Conservation (phyloP, 2,113 vertebrate genomes). For the Struthio camelus region DNA sequence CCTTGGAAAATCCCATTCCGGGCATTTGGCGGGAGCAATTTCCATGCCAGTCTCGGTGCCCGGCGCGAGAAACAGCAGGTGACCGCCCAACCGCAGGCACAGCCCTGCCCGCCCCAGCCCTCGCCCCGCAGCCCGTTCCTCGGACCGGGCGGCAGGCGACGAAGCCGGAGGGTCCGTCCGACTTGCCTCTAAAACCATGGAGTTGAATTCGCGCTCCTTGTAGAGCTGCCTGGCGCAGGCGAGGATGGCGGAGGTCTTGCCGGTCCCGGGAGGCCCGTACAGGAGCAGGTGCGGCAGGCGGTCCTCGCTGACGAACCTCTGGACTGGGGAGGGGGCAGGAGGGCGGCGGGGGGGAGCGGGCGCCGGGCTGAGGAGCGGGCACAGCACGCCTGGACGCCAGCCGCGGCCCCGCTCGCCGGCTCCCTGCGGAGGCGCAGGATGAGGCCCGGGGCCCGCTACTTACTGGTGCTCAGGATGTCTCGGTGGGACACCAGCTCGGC, state of each 20-base stretch:
- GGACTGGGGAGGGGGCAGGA: conserved; percentile 75
- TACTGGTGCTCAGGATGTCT: conserved; percentile 93
- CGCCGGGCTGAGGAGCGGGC: too few relatives aligned
- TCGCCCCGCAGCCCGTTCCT: too few relatives aligned
- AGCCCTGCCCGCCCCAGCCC: too few relatives aligned
- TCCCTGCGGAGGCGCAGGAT: too few relatives aligned
- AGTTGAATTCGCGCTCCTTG: conserved; percentile 89
- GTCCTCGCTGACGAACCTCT: conserved; percentile 93
- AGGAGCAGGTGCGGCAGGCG: conserved; percentile 91
- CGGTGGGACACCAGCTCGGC: conserved; percentile 93
- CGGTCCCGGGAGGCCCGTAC: conserved; percentile 96
- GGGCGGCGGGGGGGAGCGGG: neutral
- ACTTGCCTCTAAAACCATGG: conserved; percentile 95
- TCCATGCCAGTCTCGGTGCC: too few relatives aligned
- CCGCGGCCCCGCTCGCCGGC: too few relatives aligned
- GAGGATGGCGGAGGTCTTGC: conserved; percentile 96
- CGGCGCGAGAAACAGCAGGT: too few relatives aligned
- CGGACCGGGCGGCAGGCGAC: too few relatives aligned
- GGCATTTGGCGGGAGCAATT: too few relatives aligned
- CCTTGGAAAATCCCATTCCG: too few relatives aligned
- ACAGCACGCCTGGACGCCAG: too few relatives aligned
- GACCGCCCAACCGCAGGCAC: too few relatives aligned
- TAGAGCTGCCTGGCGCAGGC: conserved; percentile 93
- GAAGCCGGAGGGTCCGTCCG: neutral
- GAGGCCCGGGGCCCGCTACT: neutral